Evolutionary conservation across 92 coral and sea anemone genomes (phyloP).

Genomic region (Epizoanthus illoricatus): DNA sequence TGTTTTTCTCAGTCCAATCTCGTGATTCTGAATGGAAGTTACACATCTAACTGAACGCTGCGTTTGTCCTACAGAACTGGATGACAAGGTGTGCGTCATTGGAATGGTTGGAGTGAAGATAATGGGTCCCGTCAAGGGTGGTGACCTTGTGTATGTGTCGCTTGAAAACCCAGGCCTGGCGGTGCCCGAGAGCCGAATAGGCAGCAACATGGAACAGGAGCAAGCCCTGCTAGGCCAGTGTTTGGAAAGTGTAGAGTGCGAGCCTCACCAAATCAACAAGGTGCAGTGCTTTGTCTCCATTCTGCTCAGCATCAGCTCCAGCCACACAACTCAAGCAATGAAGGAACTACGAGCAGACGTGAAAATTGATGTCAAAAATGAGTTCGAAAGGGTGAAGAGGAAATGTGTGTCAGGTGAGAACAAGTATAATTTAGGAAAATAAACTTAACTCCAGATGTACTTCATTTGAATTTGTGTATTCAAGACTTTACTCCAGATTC

Average conservation of each 20-base stretch:
- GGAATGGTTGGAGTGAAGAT: slow-evolving; percentile 93
- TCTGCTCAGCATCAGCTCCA: slow-evolving; percentile 72
- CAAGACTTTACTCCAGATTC: too few relatives aligned
- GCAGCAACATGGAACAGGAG: slow-evolving; percentile 60
- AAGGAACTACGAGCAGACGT: slow-evolving; percentile 78
- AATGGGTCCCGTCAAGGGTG: slow-evolving; percentile 81
- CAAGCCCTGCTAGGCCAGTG: slow-evolving; percentile 88
- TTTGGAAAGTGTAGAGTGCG: slow-evolving; percentile 63
- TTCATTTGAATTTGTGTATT: too few relatives aligned
- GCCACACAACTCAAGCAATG: slow-evolving; percentile 72
- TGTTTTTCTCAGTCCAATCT: too few relatives aligned
- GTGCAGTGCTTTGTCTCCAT: slow-evolving; percentile 92
- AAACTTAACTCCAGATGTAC: too few relatives aligned
- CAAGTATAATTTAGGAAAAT: too few relatives aligned
- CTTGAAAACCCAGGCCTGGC: slow-evolving; percentile 91
- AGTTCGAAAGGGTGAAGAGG: slow-evolving; percentile 68
- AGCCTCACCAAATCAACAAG: slow-evolving; percentile 52
- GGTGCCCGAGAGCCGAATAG: slow-evolving; percentile 77
- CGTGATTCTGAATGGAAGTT: not conserved
- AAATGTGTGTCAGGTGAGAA: slow-evolving; percentile 74
- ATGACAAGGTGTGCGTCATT: slow-evolving; percentile 90
- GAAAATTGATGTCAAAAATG: slow-evolving; percentile 72
- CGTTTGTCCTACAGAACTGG: slow-evolving; percentile 48
- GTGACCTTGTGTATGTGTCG: slow-evolving; percentile 92
- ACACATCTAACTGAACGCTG: not conserved